Base-by-base conservation (phyloP, 2,797 vertebrate species). In the Loriculus beryllinus region DNA sequence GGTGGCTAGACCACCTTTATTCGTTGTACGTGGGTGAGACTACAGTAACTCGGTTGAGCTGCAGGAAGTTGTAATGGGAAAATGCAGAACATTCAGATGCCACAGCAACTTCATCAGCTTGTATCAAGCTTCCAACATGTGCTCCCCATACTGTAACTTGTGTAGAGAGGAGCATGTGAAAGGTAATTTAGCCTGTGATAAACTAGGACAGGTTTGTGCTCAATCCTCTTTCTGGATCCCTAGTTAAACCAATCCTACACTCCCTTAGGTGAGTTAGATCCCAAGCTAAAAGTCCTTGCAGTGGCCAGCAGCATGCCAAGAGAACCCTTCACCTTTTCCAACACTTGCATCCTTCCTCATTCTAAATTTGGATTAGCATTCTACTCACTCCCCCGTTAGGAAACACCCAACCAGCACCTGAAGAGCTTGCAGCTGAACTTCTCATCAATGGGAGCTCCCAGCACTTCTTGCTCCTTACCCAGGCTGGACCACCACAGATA, bases 101-200 rank as follows among this genome's bases (percentile, higher is more conserved):
- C 12, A 7, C 40, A 25, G 45, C 35, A 18, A 3, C 51, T 33
- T 43, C 14, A 14, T 15, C 79, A 10, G 14, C 8, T 35, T 10
- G n/a, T 2, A 33, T 3, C 10, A 9, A 37, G 45, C 45, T 47
- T 26, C 71, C 78, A 60, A 1, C 28, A 4, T 1, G 31, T 2
- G 2, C 20, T 8, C 14, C 69, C 22, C 21, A 4, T 28, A 1
- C 33, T 13, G 31, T 6, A 14, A 3, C 40, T 9, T 23, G 37
- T 33, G 7, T 7, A 3, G 6, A 10, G 23, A 12, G 33, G 31
- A 33, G 45, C 23, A 37, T 0, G 1, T 1, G 9, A 6, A 25
- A 9, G 18, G 31, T 35, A 16, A 16, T 56, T 56, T 35, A 57
- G 33, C 10, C 22, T 35, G 54, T 16, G 54, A 35, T 25, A 57